Conservation (phyloP, 2,113 vertebrate species). For the Scolopax mira region DNA sequence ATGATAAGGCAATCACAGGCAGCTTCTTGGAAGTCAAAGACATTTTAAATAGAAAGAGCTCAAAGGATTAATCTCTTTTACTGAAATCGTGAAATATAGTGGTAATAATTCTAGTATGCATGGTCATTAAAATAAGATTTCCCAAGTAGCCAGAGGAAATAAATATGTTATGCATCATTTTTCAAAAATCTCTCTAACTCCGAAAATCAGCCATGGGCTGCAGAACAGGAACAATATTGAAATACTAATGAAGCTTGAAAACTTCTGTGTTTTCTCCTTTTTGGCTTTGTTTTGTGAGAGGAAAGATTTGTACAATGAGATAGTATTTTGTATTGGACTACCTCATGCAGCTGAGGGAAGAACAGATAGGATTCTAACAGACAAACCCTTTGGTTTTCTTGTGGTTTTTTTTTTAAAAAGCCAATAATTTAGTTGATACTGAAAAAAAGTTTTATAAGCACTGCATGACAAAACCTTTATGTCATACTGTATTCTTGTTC, state of each 20-base stretch:
- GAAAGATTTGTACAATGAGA: background rate
- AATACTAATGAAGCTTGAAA: constrained; percentile 36
- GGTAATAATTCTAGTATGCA: constrained; percentile 39
- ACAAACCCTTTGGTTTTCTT: background rate
- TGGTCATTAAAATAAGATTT: constrained; percentile 55
- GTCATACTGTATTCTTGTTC: background rate
- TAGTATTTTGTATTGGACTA: background rate
- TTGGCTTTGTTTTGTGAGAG: background rate
- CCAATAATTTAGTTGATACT: background rate
- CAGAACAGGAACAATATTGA: background rate
- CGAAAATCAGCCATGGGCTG: background rate
- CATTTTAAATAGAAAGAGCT: constrained; percentile 36
- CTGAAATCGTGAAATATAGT: constrained; percentile 8
- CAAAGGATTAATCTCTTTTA: constrained; percentile 44
- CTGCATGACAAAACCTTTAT: background rate
- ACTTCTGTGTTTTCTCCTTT: background rate
- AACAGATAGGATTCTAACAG: background rate
- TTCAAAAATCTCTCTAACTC: constrained; percentile 5
- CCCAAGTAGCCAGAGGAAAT: constrained; percentile 40
- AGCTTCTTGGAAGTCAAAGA: constrained; percentile 8
- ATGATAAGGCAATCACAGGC: constrained; percentile 26
- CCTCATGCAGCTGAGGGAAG: background rate
- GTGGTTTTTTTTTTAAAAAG: background rate
- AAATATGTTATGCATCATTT: constrained; percentile 2
- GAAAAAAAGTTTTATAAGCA: background rate